These are phyloP conservation scores for Heterochromis multidens DNA, from an alignment of 2,113 vertebrate genomes.

Conservation along the genomic window DNA sequence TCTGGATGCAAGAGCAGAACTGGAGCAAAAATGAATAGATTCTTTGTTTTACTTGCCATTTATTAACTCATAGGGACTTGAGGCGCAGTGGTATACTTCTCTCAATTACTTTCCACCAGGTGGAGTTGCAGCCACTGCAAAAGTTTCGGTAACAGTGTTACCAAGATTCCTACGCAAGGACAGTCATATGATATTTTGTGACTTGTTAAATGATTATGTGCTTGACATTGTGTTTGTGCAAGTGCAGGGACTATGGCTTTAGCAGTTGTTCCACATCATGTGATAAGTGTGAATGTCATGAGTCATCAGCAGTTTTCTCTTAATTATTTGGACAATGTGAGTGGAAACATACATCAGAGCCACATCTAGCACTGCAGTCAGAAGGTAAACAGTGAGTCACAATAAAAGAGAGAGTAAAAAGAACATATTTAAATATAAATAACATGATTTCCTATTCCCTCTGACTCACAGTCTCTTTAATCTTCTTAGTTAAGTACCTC, in stretches of 20 bases:
- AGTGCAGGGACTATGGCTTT: conserved; percentile 14
- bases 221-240: conserved; percentile 29
- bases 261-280: conserved; percentile 22
- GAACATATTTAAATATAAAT: background rate
- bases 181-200: conserved; percentile 44
- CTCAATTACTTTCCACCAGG: conserved; percentile 34
- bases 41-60: conserved; percentile 57
- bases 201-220: conserved; percentile 38
- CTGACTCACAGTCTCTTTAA: background rate
- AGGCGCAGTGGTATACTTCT: conserved; percentile 23
- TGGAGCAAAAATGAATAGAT: conserved; percentile 60
- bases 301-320: background rate
- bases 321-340: background rate
- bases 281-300: background rate
- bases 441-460: background rate
- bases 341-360: background rate
- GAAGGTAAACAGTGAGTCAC: background rate
- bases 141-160: conserved; percentile 19
- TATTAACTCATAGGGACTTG: conserved; percentile 59
- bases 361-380: background rate
- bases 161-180: conserved; percentile 3
- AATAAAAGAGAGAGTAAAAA: background rate
- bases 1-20: conserved; percentile 64
- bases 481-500: background rate
- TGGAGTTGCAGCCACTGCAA: conserved; percentile 29